A percentile compares a stretch with the other conserved stretches of the same genome.
Conservation (phyloP, 2,888 invertebrate genomes). For the Yponomeuta evonymella region DNA sequence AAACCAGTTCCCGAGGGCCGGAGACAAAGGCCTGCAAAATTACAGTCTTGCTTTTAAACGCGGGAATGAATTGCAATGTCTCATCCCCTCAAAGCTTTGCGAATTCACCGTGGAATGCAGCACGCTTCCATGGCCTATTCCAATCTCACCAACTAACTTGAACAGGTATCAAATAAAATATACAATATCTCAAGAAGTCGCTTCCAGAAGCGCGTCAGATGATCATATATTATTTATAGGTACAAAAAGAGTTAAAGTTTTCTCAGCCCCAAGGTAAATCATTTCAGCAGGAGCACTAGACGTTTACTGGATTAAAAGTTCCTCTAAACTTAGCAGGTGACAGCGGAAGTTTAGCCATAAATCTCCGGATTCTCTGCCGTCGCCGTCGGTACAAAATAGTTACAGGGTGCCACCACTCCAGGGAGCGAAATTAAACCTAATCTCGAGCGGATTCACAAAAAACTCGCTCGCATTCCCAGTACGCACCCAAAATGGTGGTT, state of each 20-base stretch:
- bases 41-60: constrained; percentile 73
- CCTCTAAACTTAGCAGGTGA: constrained; percentile 23
- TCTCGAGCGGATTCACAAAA: constrained; percentile 35
- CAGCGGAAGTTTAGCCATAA: constrained; percentile 36
- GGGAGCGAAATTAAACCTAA: constrained; percentile 47
- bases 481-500: too few species aligned
- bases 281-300: background rate
- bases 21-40: constrained; percentile 72
- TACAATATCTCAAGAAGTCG: background rate
- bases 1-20: constrained; percentile 39
- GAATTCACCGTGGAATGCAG: constrained; percentile 45
- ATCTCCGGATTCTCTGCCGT: constrained; percentile 24
- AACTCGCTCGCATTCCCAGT: constrained; percentile 20
- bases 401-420: constrained; percentile 21
- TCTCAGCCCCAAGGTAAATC: background rate
- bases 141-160: constrained; percentile 22
- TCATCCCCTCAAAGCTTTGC: constrained; percentile 69
- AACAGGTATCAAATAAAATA: background rate
- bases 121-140: constrained; percentile 29
- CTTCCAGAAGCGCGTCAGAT: background rate
- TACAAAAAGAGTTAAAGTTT: background rate
- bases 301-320: constrained; percentile 24
- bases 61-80: constrained; percentile 71
- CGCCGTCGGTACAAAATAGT: constrained; percentile 25
- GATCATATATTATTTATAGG: background rate